Evolutionary conservation across 2,888 invertebrate species (phyloP), one percentile per base, ranked within the genome.

Genomic region (Drosophila colorata): DNA sequence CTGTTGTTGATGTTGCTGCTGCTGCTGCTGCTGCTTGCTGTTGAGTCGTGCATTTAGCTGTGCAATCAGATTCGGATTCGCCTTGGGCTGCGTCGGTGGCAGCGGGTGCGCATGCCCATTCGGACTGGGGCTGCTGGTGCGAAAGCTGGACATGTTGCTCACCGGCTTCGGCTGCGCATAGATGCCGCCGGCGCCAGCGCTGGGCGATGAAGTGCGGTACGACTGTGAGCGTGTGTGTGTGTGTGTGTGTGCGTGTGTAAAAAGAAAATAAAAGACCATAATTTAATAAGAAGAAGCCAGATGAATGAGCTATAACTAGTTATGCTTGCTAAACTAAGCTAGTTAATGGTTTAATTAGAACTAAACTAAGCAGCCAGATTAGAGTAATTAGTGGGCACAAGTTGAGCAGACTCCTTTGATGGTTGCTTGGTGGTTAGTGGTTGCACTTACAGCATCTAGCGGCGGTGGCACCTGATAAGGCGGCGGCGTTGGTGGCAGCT

Each of bases 161-260:
- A 92, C 83, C 77, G 91, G 81, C 77, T 93, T 92, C 28, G 92
- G 93, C 78, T 93, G 92, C 51, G 92, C 93, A 84, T 92, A 92
- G 58, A 92, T 92, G 70, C 88, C 68, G 56, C 86, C 80, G 23
- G 40, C 55, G 40, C 83, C 76, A n/a, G 71, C 65, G 41, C 92
- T 91, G 37, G 91, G 90, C 65, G 92, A 91, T 78, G 91, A 89
- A 53, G 92, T 91, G 90, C 91, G 90, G 78, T 90, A 92, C 78
- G 92, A 90, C 92, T 92, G 83, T 43, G 64, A 40, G 38, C 33
- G 28, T 33, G 40, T 31, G 43, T 31, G 31, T 31, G 31, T 44
- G 57, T 37, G 53, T n/a, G 49, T 14, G 25, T 51, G 52, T 41
- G 59, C 18, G 51, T 64, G 63, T 44, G 44, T 44, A 46, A 48